Evolutionary conservation across 1,140 invertebrate species (phyloP).

Genomic region (Streblospio benedicti): DNA sequence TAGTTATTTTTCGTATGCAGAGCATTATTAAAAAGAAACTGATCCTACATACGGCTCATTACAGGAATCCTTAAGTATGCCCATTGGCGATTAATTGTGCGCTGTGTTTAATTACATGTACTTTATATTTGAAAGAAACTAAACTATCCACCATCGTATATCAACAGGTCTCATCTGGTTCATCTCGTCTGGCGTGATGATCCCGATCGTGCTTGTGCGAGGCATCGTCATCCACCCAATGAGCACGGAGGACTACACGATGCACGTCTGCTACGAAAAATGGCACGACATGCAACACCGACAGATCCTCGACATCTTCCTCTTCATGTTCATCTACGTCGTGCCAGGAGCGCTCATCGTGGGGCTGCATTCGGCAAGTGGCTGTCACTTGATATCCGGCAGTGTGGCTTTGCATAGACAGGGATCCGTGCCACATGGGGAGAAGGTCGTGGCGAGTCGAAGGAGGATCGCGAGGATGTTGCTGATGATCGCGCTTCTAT

Average conservation of each 20-base stretch:
- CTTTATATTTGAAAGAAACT: too few species aligned
- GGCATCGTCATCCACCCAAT: slow-evolving; percentile 16
- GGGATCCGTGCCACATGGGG: slow-evolving; percentile 26
- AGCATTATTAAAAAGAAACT: too few species aligned
- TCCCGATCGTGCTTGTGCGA: slow-evolving; percentile 27
- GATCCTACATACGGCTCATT: too few species aligned
- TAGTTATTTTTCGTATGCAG: too few species aligned
- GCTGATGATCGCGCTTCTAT: slow-evolving; percentile 62
- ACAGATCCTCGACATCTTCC: slow-evolving; percentile 55
- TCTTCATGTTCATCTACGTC: slow-evolving; percentile 63
- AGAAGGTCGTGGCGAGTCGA: slow-evolving; percentile 60
- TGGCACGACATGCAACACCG: slow-evolving; percentile 25
- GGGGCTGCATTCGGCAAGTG: slow-evolving; percentile 64
- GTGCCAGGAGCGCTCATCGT: slow-evolving; percentile 63
- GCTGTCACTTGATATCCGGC: slow-evolving; percentile 58
- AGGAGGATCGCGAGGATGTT: slow-evolving; percentile 65
- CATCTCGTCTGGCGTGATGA: slow-evolving; percentile 26
- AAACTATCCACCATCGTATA: slow-evolving; percentile 4
- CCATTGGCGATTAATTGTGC: too few species aligned
- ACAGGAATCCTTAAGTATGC: too few species aligned
- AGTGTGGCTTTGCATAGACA: slow-evolving; percentile 33
- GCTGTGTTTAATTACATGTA: too few species aligned
- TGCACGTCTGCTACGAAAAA: slow-evolving; percentile 26
- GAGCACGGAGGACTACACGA: neutral
- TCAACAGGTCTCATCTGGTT: slow-evolving; percentile 29